phyloP scores from a whole-genome alignment of 2,113 vertebrate species.

The Morone chrysops region DNA sequence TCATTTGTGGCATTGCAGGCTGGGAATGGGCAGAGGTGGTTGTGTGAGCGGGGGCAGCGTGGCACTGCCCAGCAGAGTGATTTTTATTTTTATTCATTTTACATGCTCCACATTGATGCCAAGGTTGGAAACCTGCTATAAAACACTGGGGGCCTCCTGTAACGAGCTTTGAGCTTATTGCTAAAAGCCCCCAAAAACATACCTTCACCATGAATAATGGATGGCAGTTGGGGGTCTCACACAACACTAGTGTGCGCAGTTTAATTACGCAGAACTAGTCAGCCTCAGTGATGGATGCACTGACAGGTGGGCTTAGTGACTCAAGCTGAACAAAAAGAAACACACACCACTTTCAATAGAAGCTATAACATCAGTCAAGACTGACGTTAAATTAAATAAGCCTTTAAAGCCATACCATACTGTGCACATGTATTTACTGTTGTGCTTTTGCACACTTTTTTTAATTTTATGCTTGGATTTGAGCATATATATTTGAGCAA shows the following conservation, averaged over 20 bases:
- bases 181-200: constrained; percentile 69
- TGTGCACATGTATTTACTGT: background rate
- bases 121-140: constrained; percentile 65
- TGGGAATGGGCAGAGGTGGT: constrained; percentile 40
- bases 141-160: constrained; percentile 60
- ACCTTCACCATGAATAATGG: constrained; percentile 80
- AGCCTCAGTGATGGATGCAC: constrained; percentile 70
- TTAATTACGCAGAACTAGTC: constrained; percentile 79
- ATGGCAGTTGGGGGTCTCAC: constrained; percentile 71
- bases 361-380: constrained; percentile 31
- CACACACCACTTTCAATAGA: constrained; percentile 23
- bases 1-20: constrained; percentile 66
- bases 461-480: background rate
- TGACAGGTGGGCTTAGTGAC: constrained; percentile 69
- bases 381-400: constrained; percentile 12
- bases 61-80: constrained; percentile 58
- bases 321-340: constrained; percentile 54
- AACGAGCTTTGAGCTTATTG: constrained; percentile 78
- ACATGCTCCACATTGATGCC: constrained; percentile 52
- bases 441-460: background rate
- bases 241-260: constrained; percentile 68
- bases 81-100: constrained; percentile 54
- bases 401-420: background rate
- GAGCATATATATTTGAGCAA: constrained; percentile 11
- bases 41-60: constrained; percentile 31